Conservation (phyloP, 1,140 invertebrate species). For the Trichoplusia ni region DNA sequence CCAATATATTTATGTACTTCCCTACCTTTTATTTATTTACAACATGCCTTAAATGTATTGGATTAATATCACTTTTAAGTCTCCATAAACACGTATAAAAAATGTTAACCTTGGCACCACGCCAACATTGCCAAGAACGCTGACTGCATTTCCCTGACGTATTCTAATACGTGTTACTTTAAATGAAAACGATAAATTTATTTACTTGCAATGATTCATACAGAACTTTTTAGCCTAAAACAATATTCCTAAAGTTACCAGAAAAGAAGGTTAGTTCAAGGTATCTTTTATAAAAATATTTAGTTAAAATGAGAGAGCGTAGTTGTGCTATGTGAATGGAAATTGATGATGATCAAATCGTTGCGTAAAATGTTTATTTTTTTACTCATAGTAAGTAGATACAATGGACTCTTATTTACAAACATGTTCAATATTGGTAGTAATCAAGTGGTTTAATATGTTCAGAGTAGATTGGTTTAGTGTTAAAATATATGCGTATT, state of each 20-base stretch:
- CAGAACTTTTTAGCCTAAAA: too few species aligned
- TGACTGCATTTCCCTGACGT: conserved; percentile 11
- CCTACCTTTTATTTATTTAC: neutral
- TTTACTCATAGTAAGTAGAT: too few species aligned
- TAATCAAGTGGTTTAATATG: conserved; percentile 7
- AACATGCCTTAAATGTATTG: neutral
- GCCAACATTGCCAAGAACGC: conserved; percentile 1
- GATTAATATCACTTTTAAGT: conserved; percentile 3
- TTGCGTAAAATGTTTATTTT: conserved; percentile 10
- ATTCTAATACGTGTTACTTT: conserved; percentile 10
- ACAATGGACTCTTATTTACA: conserved; percentile 12
- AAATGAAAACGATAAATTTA: neutral
- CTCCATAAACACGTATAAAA: conserved; percentile 6
- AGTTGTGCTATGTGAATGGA: too few species aligned
- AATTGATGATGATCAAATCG: conserved; percentile 16
- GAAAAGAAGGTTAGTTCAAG: too few species aligned
- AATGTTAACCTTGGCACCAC: conserved; percentile 13
- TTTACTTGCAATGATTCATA: too few species aligned
- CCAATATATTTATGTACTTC: neutral
- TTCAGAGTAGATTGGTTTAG: too few species aligned
- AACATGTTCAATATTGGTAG: conserved; percentile 16
- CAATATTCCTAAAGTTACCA: too few species aligned
- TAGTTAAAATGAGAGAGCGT: too few species aligned
- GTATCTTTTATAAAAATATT: too few species aligned
- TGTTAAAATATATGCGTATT: too few species aligned